These are phyloP conservation scores for Periparus ater DNA, from an alignment of 2,797 vertebrate genomes.

Conservation along the genomic window DNA sequence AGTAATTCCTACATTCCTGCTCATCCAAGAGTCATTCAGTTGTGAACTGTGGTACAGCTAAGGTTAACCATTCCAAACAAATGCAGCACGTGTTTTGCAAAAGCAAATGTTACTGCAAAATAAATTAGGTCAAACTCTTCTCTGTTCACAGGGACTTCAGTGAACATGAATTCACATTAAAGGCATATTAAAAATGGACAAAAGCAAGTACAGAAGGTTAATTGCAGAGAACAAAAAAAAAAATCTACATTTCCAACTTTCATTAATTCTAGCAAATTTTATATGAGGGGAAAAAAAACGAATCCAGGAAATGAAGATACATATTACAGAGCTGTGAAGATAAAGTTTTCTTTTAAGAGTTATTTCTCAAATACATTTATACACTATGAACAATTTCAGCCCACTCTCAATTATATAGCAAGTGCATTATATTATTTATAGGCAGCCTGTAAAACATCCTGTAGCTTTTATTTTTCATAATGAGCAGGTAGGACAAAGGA, in stretches of 20 bases:
- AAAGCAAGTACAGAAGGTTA: not conserved
- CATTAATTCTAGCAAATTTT: not conserved
- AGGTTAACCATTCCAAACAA: not conserved
- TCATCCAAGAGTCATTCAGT: not conserved
- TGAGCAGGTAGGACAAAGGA: not conserved
- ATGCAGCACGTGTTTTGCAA: not conserved
- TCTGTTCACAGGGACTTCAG: not conserved
- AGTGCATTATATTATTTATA: slow-evolving; percentile 21
- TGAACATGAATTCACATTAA: not conserved
- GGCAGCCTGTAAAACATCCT: slow-evolving; percentile 8
- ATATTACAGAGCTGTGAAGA: not conserved
- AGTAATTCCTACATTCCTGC: not conserved
- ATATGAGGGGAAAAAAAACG: not conserved
- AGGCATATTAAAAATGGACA: not conserved
- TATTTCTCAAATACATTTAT: not conserved
- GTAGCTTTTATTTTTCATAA: slow-evolving; percentile 19
- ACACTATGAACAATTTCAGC: not conserved
- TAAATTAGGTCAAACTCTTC: not conserved
- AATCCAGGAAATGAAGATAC: not conserved
- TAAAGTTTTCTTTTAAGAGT: slow-evolving; percentile 7
- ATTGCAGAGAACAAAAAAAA: not conserved
- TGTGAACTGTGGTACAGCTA: not conserved
- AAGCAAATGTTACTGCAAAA: not conserved
- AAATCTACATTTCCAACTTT: not conserved
- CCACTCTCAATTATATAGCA: not conserved